Base-by-base conservation (phyloP, 64 coral and sea anemone genomes). In the Actinia tenebrosa region DNA sequence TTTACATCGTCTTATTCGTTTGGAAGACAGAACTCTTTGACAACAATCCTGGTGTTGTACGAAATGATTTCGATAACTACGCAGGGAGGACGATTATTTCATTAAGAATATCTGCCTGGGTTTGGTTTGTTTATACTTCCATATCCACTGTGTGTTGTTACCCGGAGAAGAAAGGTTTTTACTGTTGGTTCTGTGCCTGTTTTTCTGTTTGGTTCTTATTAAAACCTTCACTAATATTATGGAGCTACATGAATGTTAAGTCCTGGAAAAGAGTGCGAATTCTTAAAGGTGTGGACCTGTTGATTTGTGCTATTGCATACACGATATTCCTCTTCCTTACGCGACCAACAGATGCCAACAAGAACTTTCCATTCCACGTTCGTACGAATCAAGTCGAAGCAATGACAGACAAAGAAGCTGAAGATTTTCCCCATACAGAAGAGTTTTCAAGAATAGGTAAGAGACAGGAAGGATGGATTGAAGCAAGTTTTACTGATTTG, bases 191-290 rank as follows among this genome's bases (percentile, higher is more conserved):
- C 20, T 16, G 71, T 42, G 18, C 23, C 14, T 45, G 81, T 16
- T 97, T 60, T 23, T 86, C 81, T 2, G 14, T 90, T 4, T 97
- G 94, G 94, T 97, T 97, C 71, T 80, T 93, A 1, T 62, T 85
- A 2, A 87, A 84, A 16, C 91, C 91, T 5, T 66, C 88, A 7
- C 53, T 83, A 44, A 68, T 56, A 0, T 77, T 95, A 13, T 53
- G 55, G 46, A 71, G 56, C 19, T 86, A 83, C 43, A 87, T 81
- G 16, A 37, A 83, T 14, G 77, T 79, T 17, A 55, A 89, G 2
- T 83, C 71, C 19, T 89, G 84, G 87, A 22, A 86, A 46, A 47
- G 62, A 56, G 64, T 80, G 11, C 60, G 43, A 26, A 82, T 54
- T 1, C 45, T 20, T 16, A 84, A 91, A 44, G 86, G 59, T 5